Evolutionary conservation across 2,888 invertebrate species (phyloP).

Genomic region (Lepidonotus clava): DNA sequence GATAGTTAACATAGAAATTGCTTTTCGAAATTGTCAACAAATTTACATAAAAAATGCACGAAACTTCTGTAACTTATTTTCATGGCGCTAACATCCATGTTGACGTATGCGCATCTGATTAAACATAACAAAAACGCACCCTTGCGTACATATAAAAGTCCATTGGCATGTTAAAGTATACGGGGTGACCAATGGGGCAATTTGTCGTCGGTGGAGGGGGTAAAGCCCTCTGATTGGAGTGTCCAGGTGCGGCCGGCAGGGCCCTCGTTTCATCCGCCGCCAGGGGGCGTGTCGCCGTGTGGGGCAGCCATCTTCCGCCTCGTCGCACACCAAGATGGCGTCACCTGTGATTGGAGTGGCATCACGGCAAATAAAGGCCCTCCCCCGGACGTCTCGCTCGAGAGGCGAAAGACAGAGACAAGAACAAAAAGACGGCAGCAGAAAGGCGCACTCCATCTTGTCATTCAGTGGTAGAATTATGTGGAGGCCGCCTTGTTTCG

Average conservation of each 20-base stretch:
- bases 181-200: slow-evolving; percentile 20
- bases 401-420: not conserved
- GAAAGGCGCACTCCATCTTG: not conserved
- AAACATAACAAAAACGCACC: too few species aligned
- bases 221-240: not conserved
- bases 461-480: not conserved
- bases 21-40: too few species aligned
- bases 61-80: too few species aligned
- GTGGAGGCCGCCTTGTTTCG: not conserved
- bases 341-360: slow-evolving; percentile 11
- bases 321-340: not conserved
- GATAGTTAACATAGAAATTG: too few species aligned
- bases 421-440: not conserved
- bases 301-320: not conserved
- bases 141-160: not conserved
- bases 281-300: not conserved
- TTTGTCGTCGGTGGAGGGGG: slow-evolving; percentile 30
- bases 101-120: too few species aligned
- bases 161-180: not conserved
- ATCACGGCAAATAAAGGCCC: slow-evolving; percentile 1
- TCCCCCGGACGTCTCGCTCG: not conserved
- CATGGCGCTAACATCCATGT: too few species aligned
- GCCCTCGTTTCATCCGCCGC: not conserved
- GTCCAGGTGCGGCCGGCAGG: slow-evolving; percentile 2
- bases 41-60: too few species aligned